Evolutionary conservation across 2,113 vertebrate genomes (phyloP), one percentile per base, ranked within the genome.

Genomic region (Elaphurus davidianus): DNA sequence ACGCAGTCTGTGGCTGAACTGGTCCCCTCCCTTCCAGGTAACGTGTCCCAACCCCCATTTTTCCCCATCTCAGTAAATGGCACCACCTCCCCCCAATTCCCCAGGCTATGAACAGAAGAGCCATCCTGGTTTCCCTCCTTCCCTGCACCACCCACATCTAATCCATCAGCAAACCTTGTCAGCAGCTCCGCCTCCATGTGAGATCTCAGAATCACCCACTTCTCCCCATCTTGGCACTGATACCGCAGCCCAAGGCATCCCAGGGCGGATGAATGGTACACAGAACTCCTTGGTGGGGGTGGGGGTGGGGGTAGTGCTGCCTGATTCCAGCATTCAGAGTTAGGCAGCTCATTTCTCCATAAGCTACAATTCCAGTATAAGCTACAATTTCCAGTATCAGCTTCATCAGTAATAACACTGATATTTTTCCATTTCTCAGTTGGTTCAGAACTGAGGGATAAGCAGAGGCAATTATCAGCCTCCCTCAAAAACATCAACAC

Each of bases 381-480:
- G 6, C 84, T 43, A 10, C 7, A 0, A 54, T 71, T 88, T 17
- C 62, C 27, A n/a, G 2, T 6, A 30, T 25, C 27, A 4, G 47
- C 33, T n/a, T 78, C 7, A 59, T n/a, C 15, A 2, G 59, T 45
- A 74, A 52, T 5, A 27, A 14, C 5, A 8, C 12, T 6, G 12
- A 64, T 36, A 25, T 21, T 15, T 85, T 36, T 47, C 47, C 28
- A 28, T 78, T 86, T 96, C 86, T 91, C 89, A 36, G 8, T 76
- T n/a, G 45, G 23, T 36, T 62, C 33, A 59, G 59, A 94, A 87
- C 45, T 96, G 71, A 91, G 57, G 47, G 33, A 92, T 57, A 45
- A 94, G 23, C 40, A 33, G 71, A 94, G 21, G 64, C 14, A 11
- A 36, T 79, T 52, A 3, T 19, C 25, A 45, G 47, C 0, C 43